phyloP scores from a whole-genome alignment of 2,113 vertebrate species.

The Zootoca vivipara region DNA sequence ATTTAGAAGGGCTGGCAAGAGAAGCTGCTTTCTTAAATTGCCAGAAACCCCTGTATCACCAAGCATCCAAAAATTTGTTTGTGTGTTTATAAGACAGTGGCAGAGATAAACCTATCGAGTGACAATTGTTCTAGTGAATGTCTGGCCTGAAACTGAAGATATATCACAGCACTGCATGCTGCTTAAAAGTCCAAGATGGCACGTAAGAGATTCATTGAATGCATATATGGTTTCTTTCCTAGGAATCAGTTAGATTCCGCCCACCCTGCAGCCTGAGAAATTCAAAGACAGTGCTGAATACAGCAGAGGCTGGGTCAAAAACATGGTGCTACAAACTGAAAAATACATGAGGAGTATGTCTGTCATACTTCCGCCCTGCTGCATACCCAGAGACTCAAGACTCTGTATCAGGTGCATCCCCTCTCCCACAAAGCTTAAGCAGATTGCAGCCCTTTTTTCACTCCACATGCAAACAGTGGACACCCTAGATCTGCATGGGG shows the following conservation, averaged over 20 bases:
- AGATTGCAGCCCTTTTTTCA: background rate
- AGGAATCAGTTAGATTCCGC: background rate
- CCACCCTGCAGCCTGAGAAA: no score
- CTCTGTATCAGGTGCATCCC: background rate
- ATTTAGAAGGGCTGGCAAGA: slow-evolving; percentile 70
- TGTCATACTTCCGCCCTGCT: no score
- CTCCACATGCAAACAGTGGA: background rate
- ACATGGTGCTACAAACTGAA: background rate
- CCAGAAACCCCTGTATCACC: slow-evolving; percentile 65
- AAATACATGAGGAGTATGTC: background rate
- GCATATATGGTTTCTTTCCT: background rate
- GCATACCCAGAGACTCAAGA: background rate
- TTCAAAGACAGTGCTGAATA: background rate
- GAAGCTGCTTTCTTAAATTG: slow-evolving; percentile 65
- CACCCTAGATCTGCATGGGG: background rate
- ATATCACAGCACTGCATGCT: slow-evolving; percentile 6
- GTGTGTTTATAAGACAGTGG: slow-evolving; percentile 19
- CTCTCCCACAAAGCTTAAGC: background rate
- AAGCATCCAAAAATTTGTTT: slow-evolving; percentile 50
- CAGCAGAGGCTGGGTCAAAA: background rate
- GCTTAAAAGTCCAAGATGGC: background rate
- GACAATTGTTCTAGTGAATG: slow-evolving; percentile 38
- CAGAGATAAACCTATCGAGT: slow-evolving; percentile 45
- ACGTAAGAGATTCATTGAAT: slow-evolving; percentile 2
- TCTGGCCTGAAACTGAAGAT: slow-evolving; percentile 17